Evolutionary conservation across 2,888 invertebrate genomes (phyloP), one percentile per base, ranked within the genome.

Genomic region (Hartigia nigra): DNA sequence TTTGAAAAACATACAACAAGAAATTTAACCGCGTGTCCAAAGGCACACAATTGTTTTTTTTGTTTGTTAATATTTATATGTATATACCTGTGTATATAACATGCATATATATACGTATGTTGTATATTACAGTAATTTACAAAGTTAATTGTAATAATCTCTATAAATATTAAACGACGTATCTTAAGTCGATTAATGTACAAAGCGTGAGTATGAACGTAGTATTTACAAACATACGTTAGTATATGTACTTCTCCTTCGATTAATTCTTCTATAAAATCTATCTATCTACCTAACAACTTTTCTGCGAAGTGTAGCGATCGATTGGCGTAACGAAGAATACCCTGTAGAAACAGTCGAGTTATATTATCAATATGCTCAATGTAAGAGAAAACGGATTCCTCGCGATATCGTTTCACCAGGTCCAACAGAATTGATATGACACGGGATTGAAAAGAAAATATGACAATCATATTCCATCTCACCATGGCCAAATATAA

Each of bases 1-100:
- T 89, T 90, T 89, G 89, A 88, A 90, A 91, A 91, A 91, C 90
- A 89, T 91, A 91, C 91, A 90, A 91, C 90, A 90, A 90, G 88
- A 90, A 88, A 81, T 86, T 88, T 87, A 89, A 88, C 85, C 89
- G 88, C 90, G 90, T 90, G 90, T 87, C 90, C 88, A 89, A 90
- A 91, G 91, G 90, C 90, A 90, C 90, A 90, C 90, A 88, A 89
- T 86, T 80, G 23, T 88, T 86, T 86, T 55, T 55, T 55, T 55
- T 55, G 55, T 55, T 55, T 55, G 55, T 55, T 23, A 55, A 55
- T 55, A 39, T 23, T 1, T 55, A 23, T 23, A 55, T 2, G 23
- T 55, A 55, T 55, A 23, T 55, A 55, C 5, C 55, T 55, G 55
- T 23, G 9, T 23, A 14, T 55, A 55, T 23, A 55, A 39, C 23